Conservation (phyloP, 1,140 invertebrate species). For the Arion vulgaris region DNA sequence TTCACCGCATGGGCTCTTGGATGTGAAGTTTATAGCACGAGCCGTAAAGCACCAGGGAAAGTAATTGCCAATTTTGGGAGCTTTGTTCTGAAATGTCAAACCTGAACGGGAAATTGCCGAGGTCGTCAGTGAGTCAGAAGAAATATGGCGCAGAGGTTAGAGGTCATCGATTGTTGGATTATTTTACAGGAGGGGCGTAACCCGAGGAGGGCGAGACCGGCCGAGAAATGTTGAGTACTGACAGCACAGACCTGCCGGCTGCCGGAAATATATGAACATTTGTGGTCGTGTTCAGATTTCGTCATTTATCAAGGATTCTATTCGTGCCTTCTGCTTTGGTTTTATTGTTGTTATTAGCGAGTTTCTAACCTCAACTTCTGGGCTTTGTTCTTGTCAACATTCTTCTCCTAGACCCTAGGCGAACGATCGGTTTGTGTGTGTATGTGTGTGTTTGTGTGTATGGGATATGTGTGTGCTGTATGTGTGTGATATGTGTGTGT, state of each 20-base stretch:
- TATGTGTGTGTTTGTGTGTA: too few species aligned
- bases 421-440: too few species aligned
- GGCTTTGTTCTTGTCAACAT: too few species aligned
- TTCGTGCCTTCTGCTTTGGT: too few species aligned
- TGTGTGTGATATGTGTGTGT: too few species aligned
- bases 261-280: constrained; percentile 28
- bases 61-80: constrained; percentile 37
- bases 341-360: too few species aligned
- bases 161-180: constrained; percentile 38
- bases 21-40: constrained; percentile 31
- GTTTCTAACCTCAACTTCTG: too few species aligned
- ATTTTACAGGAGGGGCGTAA: constrained; percentile 32
- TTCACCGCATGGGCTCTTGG: constrained; percentile 24
- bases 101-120: constrained; percentile 29
- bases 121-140: constrained; percentile 35
- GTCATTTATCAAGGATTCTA: background rate
- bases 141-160: constrained; percentile 31
- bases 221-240: constrained; percentile 10
- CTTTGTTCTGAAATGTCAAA: constrained; percentile 38
- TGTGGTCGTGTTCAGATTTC: background rate
- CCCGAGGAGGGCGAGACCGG: constrained; percentile 1
- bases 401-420: too few species aligned
- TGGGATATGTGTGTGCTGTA: too few species aligned
- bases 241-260: constrained; percentile 26
- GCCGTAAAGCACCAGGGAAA: constrained; percentile 18